These are phyloP conservation scores for Cerastis rubricosa DNA, from an alignment of 2,888 invertebrate species.

Conservation along the genomic window DNA sequence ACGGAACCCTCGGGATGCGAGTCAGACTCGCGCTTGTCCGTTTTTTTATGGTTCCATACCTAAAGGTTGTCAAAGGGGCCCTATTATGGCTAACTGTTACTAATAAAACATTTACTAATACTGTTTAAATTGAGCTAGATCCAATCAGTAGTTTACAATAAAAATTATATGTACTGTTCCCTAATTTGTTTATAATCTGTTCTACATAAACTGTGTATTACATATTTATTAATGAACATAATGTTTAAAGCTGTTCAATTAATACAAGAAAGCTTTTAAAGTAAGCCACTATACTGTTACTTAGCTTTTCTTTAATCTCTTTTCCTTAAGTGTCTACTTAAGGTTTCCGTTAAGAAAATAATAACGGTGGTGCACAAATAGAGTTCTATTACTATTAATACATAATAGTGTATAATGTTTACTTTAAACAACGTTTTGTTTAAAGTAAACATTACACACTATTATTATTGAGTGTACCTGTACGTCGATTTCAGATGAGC, in stretches of 20 bases:
- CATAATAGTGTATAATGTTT: background rate
- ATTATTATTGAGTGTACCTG: no score
- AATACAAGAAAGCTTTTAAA: conserved; percentile 25
- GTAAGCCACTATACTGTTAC: background rate
- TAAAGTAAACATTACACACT: no score
- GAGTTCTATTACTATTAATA: background rate
- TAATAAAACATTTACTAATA: conserved; percentile 29
- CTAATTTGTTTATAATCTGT: conserved; percentile 20
- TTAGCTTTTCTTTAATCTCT: background rate
- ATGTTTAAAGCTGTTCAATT: background rate
- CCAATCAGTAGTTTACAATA: background rate
- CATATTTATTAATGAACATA: background rate
- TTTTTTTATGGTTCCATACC: no score
- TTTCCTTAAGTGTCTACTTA: background rate
- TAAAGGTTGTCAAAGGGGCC: no score
- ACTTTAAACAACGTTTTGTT: no score
- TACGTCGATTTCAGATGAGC: no score
- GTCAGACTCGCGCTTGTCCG: background rate
- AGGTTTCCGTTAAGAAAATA: background rate
- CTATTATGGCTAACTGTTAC: background rate
- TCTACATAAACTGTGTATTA: conserved; percentile 4
- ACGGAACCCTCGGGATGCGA: background rate
- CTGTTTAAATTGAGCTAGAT: conserved; percentile 29
- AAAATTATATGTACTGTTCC: background rate
- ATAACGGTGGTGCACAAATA: background rate